Percentiles rank a stretch among this genome's conserved stretches.
Conservation (phyloP, 53 echinoderm and acorn worm genomes). For the Zoroaster sp. region DNA sequence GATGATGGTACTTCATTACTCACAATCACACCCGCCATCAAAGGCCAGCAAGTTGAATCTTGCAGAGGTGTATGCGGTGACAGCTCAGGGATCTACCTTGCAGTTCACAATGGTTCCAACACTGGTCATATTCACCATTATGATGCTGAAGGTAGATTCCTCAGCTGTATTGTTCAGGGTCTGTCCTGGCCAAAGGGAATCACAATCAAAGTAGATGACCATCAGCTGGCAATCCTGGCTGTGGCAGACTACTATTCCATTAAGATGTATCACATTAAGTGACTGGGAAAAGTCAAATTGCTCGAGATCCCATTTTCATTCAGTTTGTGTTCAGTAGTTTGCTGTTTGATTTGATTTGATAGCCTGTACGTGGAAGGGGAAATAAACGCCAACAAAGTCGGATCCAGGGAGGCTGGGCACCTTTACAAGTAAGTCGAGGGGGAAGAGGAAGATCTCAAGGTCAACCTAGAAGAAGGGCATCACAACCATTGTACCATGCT, state of each 20-base stretch:
- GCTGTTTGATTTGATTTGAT: background rate
- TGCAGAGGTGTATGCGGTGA: background rate
- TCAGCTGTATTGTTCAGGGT: background rate
- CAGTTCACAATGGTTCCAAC: background rate
- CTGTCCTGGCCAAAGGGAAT: background rate
- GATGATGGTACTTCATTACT: background rate
- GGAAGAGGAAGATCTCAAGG: background rate
- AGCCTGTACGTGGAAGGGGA: background rate
- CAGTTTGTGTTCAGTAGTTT: too few relatives aligned
- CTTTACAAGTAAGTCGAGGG: background rate
- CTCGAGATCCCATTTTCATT: too few relatives aligned
- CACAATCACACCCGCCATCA: background rate
- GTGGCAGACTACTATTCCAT: too few relatives aligned
- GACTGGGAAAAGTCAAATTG: too few relatives aligned
- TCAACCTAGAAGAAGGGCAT: background rate
- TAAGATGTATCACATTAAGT: too few relatives aligned
- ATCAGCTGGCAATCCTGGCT: background rate
- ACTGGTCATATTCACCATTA: constrained; percentile 21
- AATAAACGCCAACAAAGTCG: background rate
- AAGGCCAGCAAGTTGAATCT: background rate
- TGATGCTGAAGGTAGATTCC: background rate
- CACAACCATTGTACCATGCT: background rate
- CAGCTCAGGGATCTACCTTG: background rate
- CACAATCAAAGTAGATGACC: background rate
- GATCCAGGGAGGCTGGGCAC: background rate